Evolutionary conservation across 2,113 vertebrate species (phyloP).

Genomic region (Paradoxurus hermaphroditus): DNA sequence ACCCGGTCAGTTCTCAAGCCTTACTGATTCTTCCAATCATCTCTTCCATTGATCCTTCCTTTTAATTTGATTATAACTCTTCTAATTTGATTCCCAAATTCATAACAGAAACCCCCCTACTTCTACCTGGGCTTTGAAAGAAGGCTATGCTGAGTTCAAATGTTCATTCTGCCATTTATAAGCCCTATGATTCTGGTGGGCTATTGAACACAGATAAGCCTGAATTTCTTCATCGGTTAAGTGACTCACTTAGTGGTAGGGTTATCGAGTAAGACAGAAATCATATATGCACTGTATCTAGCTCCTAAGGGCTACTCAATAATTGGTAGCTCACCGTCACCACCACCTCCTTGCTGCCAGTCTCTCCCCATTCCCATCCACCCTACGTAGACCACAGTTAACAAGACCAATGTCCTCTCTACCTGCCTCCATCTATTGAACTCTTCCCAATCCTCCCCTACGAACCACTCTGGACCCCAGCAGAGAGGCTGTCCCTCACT

Average conservation of each 20-base stretch:
- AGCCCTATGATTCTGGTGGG: background rate
- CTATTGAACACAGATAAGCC: background rate
- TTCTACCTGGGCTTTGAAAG: background rate
- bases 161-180: background rate
- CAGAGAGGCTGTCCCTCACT: background rate
- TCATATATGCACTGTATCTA: background rate
- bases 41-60: background rate
- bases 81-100: background rate
- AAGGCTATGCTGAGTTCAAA: background rate
- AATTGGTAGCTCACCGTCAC: background rate
- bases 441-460: background rate
- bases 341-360: background rate
- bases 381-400: background rate
- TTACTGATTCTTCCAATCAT: background rate
- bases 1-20: background rate
- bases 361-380: background rate
- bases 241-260: background rate
- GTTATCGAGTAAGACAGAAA: background rate
- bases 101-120: background rate
- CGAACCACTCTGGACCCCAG: background rate
- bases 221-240: background rate
- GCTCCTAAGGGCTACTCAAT: background rate
- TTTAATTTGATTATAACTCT: background rate
- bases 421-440: background rate
- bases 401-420: background rate